Percentiles rank a stretch among this genome's conserved stretches.
These are phyloP conservation scores for Sinhomidia bicolor DNA, from an alignment of 2,888 invertebrate species.

Conservation along the genomic window DNA sequence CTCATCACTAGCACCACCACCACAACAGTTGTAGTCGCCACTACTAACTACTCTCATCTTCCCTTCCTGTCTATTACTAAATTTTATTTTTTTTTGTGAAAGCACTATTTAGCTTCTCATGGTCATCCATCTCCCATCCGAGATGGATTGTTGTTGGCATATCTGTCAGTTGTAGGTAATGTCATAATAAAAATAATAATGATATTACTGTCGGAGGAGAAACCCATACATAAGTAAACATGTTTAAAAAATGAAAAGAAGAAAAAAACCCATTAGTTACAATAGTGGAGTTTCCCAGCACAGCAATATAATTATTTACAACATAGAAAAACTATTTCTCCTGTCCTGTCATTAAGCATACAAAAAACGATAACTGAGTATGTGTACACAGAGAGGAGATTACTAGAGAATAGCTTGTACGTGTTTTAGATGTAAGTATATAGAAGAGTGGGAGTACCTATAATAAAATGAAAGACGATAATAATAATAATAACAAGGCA, in stretches of 20 bases:
- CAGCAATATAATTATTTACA: background rate
- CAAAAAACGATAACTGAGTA: background rate
- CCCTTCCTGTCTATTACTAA: background rate
- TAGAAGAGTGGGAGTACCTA: background rate
- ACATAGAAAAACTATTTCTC: background rate
- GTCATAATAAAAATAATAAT: background rate
- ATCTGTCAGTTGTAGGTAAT: background rate
- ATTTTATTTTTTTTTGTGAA: background rate
- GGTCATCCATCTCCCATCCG: background rate
- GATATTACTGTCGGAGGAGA: background rate
- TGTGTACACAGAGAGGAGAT: too few relatives aligned
- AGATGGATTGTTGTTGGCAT: background rate
- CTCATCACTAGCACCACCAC: background rate
- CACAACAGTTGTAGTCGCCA: background rate
- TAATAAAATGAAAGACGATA: background rate
- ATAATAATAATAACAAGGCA: background rate
- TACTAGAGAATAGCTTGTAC: too few relatives aligned
- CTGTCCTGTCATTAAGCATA: background rate
- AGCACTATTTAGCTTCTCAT: background rate
- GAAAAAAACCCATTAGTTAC: conserved; percentile 5
- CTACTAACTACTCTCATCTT: background rate
- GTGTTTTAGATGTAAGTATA: background rate
- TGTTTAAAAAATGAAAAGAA: background rate
- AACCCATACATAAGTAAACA: background rate
- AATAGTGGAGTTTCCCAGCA: background rate